phyloP scores from a whole-genome alignment of 2,797 vertebrate genomes.

The Alca torda region DNA sequence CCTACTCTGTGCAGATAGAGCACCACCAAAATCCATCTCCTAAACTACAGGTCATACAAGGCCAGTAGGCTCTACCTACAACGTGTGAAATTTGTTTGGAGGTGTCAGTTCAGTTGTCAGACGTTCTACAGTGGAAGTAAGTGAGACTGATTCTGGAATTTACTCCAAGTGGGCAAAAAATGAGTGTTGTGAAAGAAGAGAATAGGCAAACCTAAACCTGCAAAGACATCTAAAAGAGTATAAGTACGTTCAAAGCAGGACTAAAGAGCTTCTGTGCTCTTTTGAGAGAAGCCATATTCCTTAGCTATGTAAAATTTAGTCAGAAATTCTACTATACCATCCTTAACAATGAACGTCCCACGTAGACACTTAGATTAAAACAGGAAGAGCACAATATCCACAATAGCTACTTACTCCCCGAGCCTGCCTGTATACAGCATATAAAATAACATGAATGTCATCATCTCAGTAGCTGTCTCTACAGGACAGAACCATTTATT shows the following conservation, averaged over 20 bases:
- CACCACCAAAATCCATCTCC: background rate
- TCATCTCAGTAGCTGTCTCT: background rate
- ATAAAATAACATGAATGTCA: background rate
- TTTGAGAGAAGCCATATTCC: background rate
- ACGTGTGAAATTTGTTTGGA: conserved; percentile 8
- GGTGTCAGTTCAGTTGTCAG: conserved; percentile 12
- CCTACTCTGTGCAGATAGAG: background rate
- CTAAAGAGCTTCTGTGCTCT: background rate
- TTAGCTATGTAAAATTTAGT: background rate
- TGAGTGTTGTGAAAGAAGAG: background rate
- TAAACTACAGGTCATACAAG: background rate
- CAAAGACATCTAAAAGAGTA: background rate
- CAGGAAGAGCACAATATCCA: background rate
- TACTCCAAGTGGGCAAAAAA: background rate
- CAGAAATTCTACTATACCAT: background rate
- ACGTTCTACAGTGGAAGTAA: background rate
- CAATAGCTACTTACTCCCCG: background rate
- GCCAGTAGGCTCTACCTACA: background rate
- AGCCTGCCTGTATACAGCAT: background rate
- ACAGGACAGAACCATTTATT: background rate
- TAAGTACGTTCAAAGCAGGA: background rate
- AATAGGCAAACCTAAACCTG: background rate
- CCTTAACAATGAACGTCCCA: background rate
- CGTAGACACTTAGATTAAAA: background rate
- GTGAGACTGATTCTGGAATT: background rate